Evolutionary conservation across 2,888 invertebrate genomes (phyloP).

Genomic region (Leptura quadrifasciata): DNA sequence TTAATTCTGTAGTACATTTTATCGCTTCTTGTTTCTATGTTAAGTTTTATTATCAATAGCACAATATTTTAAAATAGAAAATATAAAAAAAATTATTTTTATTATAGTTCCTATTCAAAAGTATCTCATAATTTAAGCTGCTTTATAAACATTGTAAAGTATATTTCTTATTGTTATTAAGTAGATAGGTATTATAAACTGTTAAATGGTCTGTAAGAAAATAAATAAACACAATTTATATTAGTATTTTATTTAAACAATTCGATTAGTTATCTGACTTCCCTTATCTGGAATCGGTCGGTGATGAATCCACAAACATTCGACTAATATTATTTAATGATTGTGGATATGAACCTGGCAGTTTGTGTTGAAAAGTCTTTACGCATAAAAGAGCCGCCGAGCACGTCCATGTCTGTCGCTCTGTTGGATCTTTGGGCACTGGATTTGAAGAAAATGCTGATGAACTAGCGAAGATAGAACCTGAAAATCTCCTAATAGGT

Average conservation of each 20-base stretch:
- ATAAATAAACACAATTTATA: slow-evolving; percentile 2
- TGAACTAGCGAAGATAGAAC: no score
- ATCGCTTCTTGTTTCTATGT: slow-evolving; percentile 30
- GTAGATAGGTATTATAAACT: not conserved
- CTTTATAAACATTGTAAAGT: slow-evolving; percentile 18
- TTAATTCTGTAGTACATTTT: slow-evolving; percentile 10
- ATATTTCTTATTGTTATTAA: slow-evolving; percentile 5
- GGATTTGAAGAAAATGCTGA: no score
- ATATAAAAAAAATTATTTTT: slow-evolving; percentile 52
- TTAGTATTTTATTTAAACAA: slow-evolving; percentile 7
- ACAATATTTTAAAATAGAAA: slow-evolving; percentile 55
- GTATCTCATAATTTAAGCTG: slow-evolving; percentile 46
- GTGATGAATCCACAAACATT: no score
- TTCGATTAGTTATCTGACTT: no score
- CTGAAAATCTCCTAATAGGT: no score
- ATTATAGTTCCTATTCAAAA: slow-evolving; percentile 54
- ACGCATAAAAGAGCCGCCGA: no score
- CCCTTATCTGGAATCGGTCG: no score
- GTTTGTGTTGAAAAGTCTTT: no score
- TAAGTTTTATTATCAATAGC: slow-evolving; percentile 40
- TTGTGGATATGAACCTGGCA: no score
- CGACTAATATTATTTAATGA: no score
- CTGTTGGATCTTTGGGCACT: no score
- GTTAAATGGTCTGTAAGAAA: slow-evolving; percentile 11
- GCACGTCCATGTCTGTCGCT: no score